Conservation (phyloP, 2,888 invertebrate genomes). For the Leptopilina drosophilae region DNA sequence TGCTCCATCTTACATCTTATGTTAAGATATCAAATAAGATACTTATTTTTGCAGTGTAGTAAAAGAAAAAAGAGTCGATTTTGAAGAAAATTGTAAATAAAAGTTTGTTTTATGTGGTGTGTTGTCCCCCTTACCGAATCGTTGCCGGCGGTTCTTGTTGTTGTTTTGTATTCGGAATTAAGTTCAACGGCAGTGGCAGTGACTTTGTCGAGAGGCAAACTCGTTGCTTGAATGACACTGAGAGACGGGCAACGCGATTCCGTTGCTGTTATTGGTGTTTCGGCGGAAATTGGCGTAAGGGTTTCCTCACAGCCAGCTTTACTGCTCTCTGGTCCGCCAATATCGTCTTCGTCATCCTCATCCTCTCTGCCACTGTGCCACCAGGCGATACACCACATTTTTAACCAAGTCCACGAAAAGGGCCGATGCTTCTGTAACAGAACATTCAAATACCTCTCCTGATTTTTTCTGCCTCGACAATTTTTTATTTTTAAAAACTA, state of each 20-base stretch:
- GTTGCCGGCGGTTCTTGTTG: conserved; percentile 52
- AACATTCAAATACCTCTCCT: neutral
- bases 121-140: conserved; percentile 59
- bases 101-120: neutral
- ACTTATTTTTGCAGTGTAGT: too few relatives aligned
- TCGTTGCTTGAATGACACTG: conserved; percentile 82
- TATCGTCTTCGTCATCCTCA: conserved; percentile 88
- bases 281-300: conserved; percentile 87
- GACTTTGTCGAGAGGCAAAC: conserved; percentile 57
- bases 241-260: conserved; percentile 92
- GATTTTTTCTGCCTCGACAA: neutral
- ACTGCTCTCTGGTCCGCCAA: conserved; percentile 81
- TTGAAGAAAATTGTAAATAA: too few relatives aligned
- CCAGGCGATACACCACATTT: conserved; percentile 92
- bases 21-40: too few relatives aligned
- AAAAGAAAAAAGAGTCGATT: too few relatives aligned
- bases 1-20: too few relatives aligned
- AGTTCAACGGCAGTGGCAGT: conserved; percentile 60
- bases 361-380: conserved; percentile 94
- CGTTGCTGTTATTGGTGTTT: conserved; percentile 91
- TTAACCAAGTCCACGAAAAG: conserved; percentile 80
- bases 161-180: conserved; percentile 46
- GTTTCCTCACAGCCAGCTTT: conserved; percentile 80
- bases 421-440: conserved; percentile 75
- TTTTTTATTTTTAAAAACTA: too few relatives aligned